Evolutionary conservation across 2,113 vertebrate genomes (phyloP).

Genomic region (Corythornis vintsioides): DNA sequence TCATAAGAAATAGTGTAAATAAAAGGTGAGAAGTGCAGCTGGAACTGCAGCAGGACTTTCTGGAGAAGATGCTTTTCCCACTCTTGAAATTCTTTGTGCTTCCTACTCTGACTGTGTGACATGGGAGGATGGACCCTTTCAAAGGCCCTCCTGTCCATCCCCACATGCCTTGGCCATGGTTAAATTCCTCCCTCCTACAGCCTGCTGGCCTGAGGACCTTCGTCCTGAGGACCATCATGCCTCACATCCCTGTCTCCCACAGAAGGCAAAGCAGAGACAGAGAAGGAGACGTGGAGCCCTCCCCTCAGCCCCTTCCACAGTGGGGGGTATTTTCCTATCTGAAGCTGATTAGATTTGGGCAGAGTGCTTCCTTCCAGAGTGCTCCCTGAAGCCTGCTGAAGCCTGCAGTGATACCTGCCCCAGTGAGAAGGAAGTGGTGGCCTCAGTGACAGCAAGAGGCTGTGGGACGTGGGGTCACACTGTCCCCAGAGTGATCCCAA

Average conservation of each 20-base stretch:
- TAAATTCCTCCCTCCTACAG: background rate
- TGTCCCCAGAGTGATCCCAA: background rate
- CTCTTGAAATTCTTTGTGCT: background rate
- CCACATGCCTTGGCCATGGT: background rate
- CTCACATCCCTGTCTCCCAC: background rate
- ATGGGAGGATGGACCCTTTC: background rate
- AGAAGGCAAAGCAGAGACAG: background rate
- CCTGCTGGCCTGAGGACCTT: background rate
- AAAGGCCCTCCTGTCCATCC: background rate
- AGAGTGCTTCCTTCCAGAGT: constrained; percentile 29
- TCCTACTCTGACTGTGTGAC: background rate
- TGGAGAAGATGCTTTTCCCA: background rate
- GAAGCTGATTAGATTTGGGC: constrained; percentile 48
- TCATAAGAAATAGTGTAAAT: background rate
- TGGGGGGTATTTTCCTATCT: constrained; percentile 19
- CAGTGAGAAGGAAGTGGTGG: background rate
- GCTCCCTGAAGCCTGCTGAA: background rate
- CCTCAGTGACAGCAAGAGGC: background rate
- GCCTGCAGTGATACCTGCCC: background rate
- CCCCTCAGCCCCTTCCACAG: background rate
- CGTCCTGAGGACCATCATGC: background rate
- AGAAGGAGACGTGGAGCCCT: background rate
- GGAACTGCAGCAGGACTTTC: background rate
- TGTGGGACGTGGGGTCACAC: background rate
- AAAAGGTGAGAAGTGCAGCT: background rate